These are phyloP conservation scores for Thecophora atra DNA, from an alignment of 2,888 invertebrate genomes.

Conservation along the genomic window DNA sequence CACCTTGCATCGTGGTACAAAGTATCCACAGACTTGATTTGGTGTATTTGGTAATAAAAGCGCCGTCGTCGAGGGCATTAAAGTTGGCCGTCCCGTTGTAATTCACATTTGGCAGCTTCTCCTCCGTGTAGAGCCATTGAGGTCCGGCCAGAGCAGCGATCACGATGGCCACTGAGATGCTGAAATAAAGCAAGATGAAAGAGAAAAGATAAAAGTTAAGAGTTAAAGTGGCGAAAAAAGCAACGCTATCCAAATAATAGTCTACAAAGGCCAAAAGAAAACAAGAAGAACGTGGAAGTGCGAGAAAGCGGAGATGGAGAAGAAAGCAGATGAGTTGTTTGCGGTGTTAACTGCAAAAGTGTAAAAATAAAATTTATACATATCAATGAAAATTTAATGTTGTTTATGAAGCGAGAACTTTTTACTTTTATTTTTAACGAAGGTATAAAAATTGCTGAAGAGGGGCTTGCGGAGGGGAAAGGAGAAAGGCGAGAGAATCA, in stretches of 20 bases:
- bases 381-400: too few species aligned
- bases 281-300: background rate
- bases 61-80: slow-evolving; percentile 63
- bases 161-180: slow-evolving; percentile 65
- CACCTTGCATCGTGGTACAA: slow-evolving; percentile 63
- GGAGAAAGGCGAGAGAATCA: too few species aligned
- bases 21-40: slow-evolving; percentile 66
- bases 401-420: too few species aligned
- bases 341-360: too few species aligned
- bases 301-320: background rate
- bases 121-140: slow-evolving; percentile 88
- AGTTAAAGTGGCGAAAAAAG: too few species aligned
- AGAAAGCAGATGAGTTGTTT: background rate
- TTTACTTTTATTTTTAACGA: too few species aligned
- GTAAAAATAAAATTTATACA: too few species aligned
- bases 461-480: too few species aligned
- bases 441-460: too few species aligned
- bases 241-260: too few species aligned
- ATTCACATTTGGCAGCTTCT: slow-evolving; percentile 80
- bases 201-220: background rate
- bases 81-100: slow-evolving; percentile 76
- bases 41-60: slow-evolving; percentile 64
- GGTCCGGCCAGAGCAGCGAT: slow-evolving; percentile 66
- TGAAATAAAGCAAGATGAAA: too few species aligned
- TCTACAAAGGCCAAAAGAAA: background rate